Base-by-base conservation (phyloP, 2,888 invertebrate genomes). In the Tipula lateralis region DNA sequence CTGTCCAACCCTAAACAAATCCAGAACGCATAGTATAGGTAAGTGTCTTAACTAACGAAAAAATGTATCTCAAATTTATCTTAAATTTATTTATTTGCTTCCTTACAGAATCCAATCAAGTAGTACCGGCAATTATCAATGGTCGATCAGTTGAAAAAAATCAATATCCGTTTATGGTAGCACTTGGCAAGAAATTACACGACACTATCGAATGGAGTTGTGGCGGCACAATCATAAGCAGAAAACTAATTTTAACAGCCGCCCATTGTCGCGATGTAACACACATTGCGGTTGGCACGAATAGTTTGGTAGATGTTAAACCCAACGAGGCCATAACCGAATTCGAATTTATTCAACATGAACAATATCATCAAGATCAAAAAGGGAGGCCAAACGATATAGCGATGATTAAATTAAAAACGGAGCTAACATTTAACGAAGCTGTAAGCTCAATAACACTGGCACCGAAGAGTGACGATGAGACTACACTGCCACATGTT, bases 211-310 rank as follows among this genome's bases (percentile, higher is more conserved):
- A 85, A 16, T 85, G 85, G 85, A 19, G 29, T 16, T 85, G 85
- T 81, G 85, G 85, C 29, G 85, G 85, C 9, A 88, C 89, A 85
- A 86, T 90, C 83, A 88, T 90, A 84, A 89, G 89, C 84, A 87
- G 88, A 30, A 87, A 86, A 29, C 89, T 87, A 85, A 88, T 89
- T 0, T 36, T 90, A 9, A 89, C 89, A 4, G 89, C 89, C 29
- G 90, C 90, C 1, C 90, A 90, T 86, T 90, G 90, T 85, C 88
- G 88, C 0, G 84, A 86, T 30, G 9, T 66, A 9, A 66, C 66
- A 0, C 6, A 66, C 24, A 66, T 66, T 24, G 2, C 24, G 24
- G 9, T 66, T 66, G 66, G 66, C 1, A 66, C 66, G 1, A 66
- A 24, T 24, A 24, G 24, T 24, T 66, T 66, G 24, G 9, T 9